Evolutionary conservation across 2,797 vertebrate species (phyloP).

Genomic region (Esox lucius): DNA sequence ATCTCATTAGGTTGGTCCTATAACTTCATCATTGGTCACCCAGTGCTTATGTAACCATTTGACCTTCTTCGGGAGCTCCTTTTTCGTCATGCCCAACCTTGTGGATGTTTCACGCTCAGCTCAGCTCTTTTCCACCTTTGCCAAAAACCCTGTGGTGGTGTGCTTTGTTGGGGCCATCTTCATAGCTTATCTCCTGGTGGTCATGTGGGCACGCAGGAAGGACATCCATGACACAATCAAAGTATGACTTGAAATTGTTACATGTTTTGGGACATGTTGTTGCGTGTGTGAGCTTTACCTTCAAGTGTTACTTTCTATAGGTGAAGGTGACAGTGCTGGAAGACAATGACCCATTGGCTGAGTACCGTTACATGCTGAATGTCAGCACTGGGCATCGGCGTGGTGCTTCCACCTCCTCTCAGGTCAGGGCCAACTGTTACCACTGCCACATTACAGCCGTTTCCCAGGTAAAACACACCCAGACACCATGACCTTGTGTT

Average conservation of each 20-base stretch:
- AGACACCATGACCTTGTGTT: conserved; percentile 10
- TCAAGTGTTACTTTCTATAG: conserved; percentile 57
- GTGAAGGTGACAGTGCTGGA: conserved; percentile 88
- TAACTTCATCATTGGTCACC: conserved; percentile 75
- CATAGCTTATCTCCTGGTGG: conserved; percentile 77
- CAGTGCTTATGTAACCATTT: conserved; percentile 94
- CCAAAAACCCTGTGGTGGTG: conserved; percentile 89
- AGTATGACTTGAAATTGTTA: conserved; percentile 61
- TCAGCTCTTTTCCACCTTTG: conserved; percentile 89
- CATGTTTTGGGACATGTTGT: neutral
- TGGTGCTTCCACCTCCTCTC: conserved; percentile 88
- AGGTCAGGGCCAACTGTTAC: conserved; percentile 71
- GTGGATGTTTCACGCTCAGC: conserved; percentile 83
- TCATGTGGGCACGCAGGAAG: conserved; percentile 89
- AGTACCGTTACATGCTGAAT: conserved; percentile 88
- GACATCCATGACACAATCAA: conserved; percentile 88
- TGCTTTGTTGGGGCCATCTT: conserved; percentile 88
- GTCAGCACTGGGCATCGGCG: conserved; percentile 87
- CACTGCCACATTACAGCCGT: neutral
- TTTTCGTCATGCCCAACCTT: conserved; percentile 88
- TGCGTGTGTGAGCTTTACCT: neutral
- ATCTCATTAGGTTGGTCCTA: conserved; percentile 83
- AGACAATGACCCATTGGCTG: conserved; percentile 92
- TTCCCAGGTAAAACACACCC: neutral
- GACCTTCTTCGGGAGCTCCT: conserved; percentile 93